Evolutionary conservation across 2,888 invertebrate species (phyloP), one percentile per base, ranked within the genome.

Genomic region (Podabrus alpinus): DNA sequence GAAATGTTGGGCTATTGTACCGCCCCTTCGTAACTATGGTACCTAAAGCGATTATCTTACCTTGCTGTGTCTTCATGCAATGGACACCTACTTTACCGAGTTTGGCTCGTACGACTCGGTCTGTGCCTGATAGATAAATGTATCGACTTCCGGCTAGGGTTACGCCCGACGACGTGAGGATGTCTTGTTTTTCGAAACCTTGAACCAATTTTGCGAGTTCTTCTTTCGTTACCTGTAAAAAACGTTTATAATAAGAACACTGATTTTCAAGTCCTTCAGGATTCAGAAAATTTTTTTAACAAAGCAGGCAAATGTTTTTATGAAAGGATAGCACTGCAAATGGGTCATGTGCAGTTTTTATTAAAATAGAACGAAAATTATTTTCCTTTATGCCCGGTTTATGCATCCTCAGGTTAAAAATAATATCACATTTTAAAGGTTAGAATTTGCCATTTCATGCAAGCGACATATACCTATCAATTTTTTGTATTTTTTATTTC

Each of bases 31-130:
- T n/a, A 45, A n/a, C 13, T n/a, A 45, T n/a, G 45, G 45, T n/a
- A 45, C 45, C 1, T 1, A n/a, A 29, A 13, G 11, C 16, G 64
- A 60, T 60, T 17, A 21, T 82, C 89, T 88, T 88, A 95, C 95
- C 94, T 93, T 97, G 96, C 90, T 93, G 92, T 89, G 97, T 97
- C 91, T 96, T 97, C 95, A 97, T 96, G 94, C 96, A 96, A 88
- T 97, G 97, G 83, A 96, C 95, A 86, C 97, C 97, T 88, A 95
- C 94, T 91, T 96, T 95, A 89, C 95, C 96, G 85, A 95, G 92
- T 90, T 96, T 97, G 89, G 96, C 96, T 90, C 96, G 94, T 89
- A 97, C 94, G 86, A 97, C 96, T 88, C 94, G 94, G 88, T 97
- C 96, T 90, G 95, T 94, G 88, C 96, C 96, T 86, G 97, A 97